Conservation (phyloP, 2,888 invertebrate genomes). For the Perizoma affinitatum region DNA sequence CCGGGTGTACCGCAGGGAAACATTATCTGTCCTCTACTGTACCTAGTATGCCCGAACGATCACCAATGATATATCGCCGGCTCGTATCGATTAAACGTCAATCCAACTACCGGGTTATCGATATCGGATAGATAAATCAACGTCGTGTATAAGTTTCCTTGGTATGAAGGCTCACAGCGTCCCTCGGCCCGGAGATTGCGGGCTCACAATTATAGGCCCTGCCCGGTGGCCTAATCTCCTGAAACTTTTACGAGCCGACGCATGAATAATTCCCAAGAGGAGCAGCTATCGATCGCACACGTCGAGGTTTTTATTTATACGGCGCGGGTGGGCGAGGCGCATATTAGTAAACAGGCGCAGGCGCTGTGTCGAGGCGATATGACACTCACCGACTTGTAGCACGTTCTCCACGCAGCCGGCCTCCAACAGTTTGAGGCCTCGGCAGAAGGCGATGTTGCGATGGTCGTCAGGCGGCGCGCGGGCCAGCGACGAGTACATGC, state of each 20-base stretch:
- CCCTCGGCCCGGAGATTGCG: conserved; percentile 40
- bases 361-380: conserved; percentile 59
- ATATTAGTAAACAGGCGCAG: conserved; percentile 84
- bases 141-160: conserved; percentile 47
- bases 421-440: conserved; percentile 92
- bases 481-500: conserved; percentile 93
- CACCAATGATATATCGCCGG: conserved; percentile 27
- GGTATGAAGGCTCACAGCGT: conserved; percentile 32
- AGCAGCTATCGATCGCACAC: conserved; percentile 84
- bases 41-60: conserved; percentile 26
- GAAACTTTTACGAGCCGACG: conserved; percentile 76
- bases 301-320: conserved; percentile 84
- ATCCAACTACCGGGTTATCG: conserved; percentile 58
- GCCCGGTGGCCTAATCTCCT: conserved; percentile 71
- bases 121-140: conserved; percentile 56
- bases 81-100: conserved; percentile 58
- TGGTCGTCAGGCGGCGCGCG: conserved; percentile 87
- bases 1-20: conserved; percentile 51
- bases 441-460: conserved; percentile 93
- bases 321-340: conserved; percentile 83
- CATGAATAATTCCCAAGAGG: conserved; percentile 84
- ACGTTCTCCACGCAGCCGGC: conserved; percentile 93
- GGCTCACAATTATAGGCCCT: conserved; percentile 50
- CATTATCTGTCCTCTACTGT: conserved; percentile 48
- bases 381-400: conserved; percentile 93